Evolutionary conservation across 1,140 invertebrate genomes (phyloP).

Genomic region (Achroia grisella): DNA sequence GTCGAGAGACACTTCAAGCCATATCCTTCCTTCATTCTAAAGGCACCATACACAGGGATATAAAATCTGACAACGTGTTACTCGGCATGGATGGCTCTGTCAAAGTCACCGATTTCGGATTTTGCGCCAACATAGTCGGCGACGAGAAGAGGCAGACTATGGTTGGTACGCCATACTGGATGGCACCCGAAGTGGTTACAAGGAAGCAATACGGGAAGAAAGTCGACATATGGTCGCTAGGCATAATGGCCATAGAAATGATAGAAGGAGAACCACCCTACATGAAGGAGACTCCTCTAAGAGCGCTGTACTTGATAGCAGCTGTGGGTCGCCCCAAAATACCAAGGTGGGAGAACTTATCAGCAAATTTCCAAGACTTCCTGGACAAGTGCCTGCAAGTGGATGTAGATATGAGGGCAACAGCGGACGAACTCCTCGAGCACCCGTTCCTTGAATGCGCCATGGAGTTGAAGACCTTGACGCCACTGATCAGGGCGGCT

Average conservation of each 20-base stretch:
- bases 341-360: slow-evolving; percentile 87
- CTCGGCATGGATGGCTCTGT: slow-evolving; percentile 97
- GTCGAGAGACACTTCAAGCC: slow-evolving; percentile 93
- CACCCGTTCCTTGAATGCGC: slow-evolving; percentile 93
- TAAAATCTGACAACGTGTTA: slow-evolving; percentile 97
- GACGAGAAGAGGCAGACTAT: slow-evolving; percentile 98
- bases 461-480: slow-evolving; percentile 87
- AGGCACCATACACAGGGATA: slow-evolving; percentile 94
- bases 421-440: slow-evolving; percentile 87
- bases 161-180: slow-evolving; percentile 93
- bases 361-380: slow-evolving; percentile 86
- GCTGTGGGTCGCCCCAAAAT: slow-evolving; percentile 95
- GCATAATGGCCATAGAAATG: slow-evolving; percentile 99
- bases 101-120: slow-evolving; percentile 99
- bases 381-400: slow-evolving; percentile 94
- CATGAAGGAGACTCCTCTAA: slow-evolving; percentile 93
- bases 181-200: slow-evolving; percentile 93
- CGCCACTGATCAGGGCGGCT: slow-evolving; percentile 93
- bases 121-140: slow-evolving; percentile 92
- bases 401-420: slow-evolving; percentile 90
- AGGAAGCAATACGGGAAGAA: slow-evolving; percentile 90
- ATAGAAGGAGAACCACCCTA: slow-evolving; percentile 98
- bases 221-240: slow-evolving; percentile 96
- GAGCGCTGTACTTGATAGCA: slow-evolving; percentile 96
- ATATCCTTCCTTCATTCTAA: slow-evolving; percentile 93